These are phyloP conservation scores for Ditula angustiorana DNA, from an alignment of 2,888 invertebrate species.

Conservation along the genomic window DNA sequence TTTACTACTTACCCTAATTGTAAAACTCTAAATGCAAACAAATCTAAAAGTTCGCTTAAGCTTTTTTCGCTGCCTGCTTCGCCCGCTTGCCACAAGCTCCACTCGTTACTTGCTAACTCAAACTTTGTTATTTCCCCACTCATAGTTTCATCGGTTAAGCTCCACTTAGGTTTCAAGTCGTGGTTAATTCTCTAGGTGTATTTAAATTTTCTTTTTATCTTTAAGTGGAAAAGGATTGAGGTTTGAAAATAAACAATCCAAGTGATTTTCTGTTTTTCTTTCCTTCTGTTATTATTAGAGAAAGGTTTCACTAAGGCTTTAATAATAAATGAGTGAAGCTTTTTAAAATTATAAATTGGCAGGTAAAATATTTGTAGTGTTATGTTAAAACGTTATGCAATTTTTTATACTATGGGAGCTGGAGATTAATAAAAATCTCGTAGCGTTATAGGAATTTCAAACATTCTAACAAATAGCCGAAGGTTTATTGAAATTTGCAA, in stretches of 20 bases:
- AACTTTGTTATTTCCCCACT: conserved; percentile 58
- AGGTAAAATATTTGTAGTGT: not conserved
- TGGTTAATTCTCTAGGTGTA: conserved; percentile 58
- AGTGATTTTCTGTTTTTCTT: not conserved
- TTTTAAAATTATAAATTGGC: not conserved
- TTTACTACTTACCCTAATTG: not conserved
- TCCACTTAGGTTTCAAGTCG: conserved; percentile 60
- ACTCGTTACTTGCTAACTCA: conserved; percentile 51
- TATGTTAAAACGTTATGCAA: not conserved
- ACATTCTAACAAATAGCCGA: conserved; percentile 54
- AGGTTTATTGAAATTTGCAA: conserved; percentile 58
- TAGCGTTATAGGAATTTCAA: conserved; percentile 57
- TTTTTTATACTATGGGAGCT: conserved; percentile 22
- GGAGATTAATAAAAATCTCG: conserved; percentile 51
- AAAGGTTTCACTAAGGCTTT: not conserved
- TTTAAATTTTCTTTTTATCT: conserved; percentile 52
- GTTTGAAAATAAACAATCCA: not conserved
- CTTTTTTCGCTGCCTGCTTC: conserved; percentile 50
- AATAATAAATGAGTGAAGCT: not conserved
- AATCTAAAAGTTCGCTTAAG: conserved; percentile 58
- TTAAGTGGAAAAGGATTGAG: not conserved
- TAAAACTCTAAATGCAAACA: conserved; percentile 33
- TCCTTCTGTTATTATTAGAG: not conserved
- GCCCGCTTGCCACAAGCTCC: conserved; percentile 49
- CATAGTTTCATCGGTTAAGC: conserved; percentile 62